Conservation (phyloP, 92 coral and sea anemone species). For the Plumapathes pennacea region DNA sequence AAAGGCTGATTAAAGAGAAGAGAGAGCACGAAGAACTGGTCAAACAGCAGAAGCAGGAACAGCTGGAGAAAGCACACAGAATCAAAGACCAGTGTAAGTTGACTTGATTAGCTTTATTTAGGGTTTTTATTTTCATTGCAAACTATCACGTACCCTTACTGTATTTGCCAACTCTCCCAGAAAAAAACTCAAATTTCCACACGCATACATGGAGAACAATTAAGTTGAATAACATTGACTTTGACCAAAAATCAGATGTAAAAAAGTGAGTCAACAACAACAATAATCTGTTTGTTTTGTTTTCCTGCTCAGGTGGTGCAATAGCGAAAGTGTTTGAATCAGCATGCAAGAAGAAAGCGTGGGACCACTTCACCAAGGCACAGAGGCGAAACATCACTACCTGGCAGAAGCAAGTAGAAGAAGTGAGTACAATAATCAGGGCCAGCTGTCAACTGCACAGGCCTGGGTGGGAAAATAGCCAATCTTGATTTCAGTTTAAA, state of each 20-base stretch:
- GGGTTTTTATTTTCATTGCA: background rate
- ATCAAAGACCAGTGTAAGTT: conserved; percentile 73
- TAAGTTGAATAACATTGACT: background rate
- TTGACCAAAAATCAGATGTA: background rate
- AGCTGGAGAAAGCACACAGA: conserved; percentile 46
- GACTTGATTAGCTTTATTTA: background rate
- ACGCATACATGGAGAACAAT: too few species aligned
- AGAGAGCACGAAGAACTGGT: conserved; percentile 79
- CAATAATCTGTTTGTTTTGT: background rate
- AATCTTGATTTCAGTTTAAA: background rate
- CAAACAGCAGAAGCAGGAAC: conserved; percentile 62
- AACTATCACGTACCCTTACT: too few species aligned
- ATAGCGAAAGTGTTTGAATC: conserved; percentile 76
- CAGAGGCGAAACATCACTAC: conserved; percentile 70
- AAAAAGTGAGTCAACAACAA: background rate
- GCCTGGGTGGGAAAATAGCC: background rate
- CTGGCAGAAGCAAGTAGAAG: conserved; percentile 64
- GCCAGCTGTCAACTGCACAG: background rate
- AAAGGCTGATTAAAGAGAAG: conserved; percentile 61
- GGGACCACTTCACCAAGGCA: conserved; percentile 88
- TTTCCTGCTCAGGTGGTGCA: conserved; percentile 42
- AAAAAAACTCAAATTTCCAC: too few species aligned
- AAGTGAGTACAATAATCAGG: conserved; percentile 33
- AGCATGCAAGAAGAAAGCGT: conserved; percentile 77
- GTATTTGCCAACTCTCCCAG: too few species aligned